A percentile compares a stretch with the other conserved stretches of the same genome.
Evolutionary conservation across 2,888 invertebrate species (phyloP).

Genomic region (Netelia fuscicornis): DNA sequence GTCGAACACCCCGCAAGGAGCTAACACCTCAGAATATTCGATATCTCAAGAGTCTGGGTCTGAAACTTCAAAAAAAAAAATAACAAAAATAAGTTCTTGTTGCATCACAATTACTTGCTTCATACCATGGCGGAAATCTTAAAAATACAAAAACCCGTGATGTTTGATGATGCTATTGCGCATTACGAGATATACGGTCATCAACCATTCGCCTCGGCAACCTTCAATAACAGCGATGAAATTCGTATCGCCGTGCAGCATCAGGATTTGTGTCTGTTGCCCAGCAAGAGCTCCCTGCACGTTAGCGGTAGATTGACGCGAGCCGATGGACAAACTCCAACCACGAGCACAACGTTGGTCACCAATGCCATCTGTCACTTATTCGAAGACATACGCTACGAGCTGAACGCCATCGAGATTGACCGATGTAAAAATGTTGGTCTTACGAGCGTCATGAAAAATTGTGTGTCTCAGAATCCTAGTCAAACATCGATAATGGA

Average conservation of each 20-base stretch:
- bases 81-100: constrained; percentile 6
- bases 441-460: constrained; percentile 78
- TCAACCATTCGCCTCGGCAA: constrained; percentile 8
- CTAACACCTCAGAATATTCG: constrained; percentile 28
- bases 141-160: constrained; percentile 7
- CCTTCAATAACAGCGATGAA: constrained; percentile 18
- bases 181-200: constrained; percentile 10
- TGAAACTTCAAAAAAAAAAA: constrained; percentile 20
- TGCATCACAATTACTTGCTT: neutral
- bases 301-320: constrained; percentile 9
- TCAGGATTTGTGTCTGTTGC: constrained; percentile 13
- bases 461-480: constrained; percentile 75
- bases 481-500: constrained; percentile 17
- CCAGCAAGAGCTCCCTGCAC: constrained; percentile 34
- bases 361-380: constrained; percentile 71
- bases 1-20: constrained; percentile 22
- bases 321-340: constrained; percentile 13
- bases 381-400: constrained; percentile 80
- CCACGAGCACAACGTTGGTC: constrained; percentile 14
- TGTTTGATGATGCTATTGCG: constrained; percentile 13
- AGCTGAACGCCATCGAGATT: constrained; percentile 78
- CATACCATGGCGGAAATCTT: constrained; percentile 14
- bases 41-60: constrained; percentile 39
- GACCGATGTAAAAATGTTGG: constrained; percentile 77
- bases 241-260: constrained; percentile 33